These are phyloP conservation scores for Taxidea taxus DNA, from an alignment of 2,113 vertebrate genomes.

Conservation along the genomic window DNA sequence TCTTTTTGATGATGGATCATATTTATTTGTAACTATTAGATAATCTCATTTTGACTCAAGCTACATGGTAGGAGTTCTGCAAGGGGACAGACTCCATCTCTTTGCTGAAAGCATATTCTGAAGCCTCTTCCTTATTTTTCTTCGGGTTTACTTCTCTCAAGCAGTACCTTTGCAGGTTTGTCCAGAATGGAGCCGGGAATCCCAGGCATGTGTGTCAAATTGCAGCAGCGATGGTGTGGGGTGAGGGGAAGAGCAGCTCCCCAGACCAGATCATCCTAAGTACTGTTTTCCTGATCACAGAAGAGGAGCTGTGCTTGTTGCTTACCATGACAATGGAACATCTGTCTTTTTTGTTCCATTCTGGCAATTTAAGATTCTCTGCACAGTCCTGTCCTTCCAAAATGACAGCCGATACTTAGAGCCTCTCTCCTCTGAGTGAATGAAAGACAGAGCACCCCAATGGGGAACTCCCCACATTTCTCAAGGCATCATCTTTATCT, in stretches of 20 bases:
- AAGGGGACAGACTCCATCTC: not conserved
- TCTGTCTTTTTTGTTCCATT: constrained; percentile 49
- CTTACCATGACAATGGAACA: constrained; percentile 23
- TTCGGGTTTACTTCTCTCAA: not conserved
- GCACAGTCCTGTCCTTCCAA: not conserved
- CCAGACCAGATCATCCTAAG: not conserved
- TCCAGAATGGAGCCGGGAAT: constrained; percentile 49
- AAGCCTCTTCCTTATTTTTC: not conserved
- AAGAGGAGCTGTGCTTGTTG: not conserved
- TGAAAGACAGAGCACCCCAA: not conserved
- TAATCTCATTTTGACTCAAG: not conserved
- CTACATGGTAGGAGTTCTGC: not conserved
- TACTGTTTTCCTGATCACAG: not conserved
- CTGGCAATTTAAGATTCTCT: constrained; percentile 2
- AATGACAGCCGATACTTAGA: constrained; percentile 50
- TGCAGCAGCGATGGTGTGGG: not conserved
- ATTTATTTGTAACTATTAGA: not conserved
- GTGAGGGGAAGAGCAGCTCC: not conserved
- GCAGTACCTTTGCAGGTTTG: constrained; percentile 48
- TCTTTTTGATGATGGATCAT: not conserved
- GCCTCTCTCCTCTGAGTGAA: not conserved
- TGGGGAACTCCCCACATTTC: not conserved
- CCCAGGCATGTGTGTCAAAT: not conserved
- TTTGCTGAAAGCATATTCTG: not conserved
- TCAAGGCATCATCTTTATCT: not conserved